A percentile compares a stretch with the other conserved stretches of the same genome.
phyloP scores from a whole-genome alignment of 2,113 vertebrate genomes.

The Ptilonorhynchus violaceus region DNA sequence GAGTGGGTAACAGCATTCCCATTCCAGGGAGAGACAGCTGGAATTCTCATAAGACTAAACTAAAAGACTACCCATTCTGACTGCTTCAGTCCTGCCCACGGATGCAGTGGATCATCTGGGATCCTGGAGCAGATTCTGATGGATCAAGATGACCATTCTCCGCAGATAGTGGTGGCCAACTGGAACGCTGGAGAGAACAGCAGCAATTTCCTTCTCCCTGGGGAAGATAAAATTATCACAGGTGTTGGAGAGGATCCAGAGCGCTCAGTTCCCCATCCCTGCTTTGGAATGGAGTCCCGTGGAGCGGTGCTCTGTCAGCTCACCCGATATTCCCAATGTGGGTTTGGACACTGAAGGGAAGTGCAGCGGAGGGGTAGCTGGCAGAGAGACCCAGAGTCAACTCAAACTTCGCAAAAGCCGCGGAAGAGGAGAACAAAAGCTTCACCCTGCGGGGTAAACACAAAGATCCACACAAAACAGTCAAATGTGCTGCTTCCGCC shows the following conservation, averaged over 20 bases:
- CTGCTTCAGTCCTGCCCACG: background rate
- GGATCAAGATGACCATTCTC: conserved; percentile 64
- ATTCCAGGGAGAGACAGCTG: background rate
- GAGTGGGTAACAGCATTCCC: background rate
- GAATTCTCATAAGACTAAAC: background rate
- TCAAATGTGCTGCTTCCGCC: background rate
- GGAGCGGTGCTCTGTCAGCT: conserved; percentile 13
- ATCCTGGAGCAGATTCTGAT: conserved; percentile 52
- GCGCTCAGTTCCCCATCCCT: background rate
- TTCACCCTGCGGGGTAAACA: conserved; percentile 60
- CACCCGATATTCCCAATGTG: conserved; percentile 68
- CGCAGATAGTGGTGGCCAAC: conserved; percentile 68
- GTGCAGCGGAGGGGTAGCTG: conserved; percentile 57
- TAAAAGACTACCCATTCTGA: background rate
- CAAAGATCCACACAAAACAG: background rate
- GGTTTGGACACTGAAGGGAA: conserved; percentile 64
- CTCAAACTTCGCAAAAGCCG: conserved; percentile 75
- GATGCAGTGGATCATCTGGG: background rate
- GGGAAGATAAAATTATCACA: conserved; percentile 8
- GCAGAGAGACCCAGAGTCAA: conserved; percentile 64
- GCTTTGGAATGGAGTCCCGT: background rate
- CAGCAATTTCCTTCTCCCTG: conserved; percentile 69
- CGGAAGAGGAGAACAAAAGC: conserved; percentile 72
- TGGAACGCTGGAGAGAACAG: conserved; percentile 63
- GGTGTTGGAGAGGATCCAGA: fast-evolving